Percentiles rank a stretch among this genome's conserved stretches.
phyloP scores from a whole-genome alignment of 2,113 vertebrate genomes.

The Corythornis cristatus region DNA sequence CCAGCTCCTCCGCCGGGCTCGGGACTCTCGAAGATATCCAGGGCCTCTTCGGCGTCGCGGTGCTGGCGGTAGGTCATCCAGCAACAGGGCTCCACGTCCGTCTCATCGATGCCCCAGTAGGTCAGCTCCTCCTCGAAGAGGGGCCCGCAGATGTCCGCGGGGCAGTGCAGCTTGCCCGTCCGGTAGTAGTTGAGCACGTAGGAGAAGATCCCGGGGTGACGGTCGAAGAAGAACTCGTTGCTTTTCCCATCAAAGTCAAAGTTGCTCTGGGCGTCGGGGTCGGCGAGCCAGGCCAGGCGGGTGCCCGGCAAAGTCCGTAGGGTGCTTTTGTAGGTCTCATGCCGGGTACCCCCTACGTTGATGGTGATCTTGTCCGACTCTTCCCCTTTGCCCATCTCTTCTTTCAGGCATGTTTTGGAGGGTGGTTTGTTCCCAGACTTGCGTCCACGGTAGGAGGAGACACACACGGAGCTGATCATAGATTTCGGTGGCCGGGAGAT shows the following conservation, averaged over 20 bases:
- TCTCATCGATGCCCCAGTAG: constrained; percentile 98
- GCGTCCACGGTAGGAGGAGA: constrained; percentile 98
- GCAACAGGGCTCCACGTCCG: constrained; percentile 98
- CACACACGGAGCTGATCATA: constrained; percentile 99
- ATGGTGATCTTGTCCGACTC: constrained; percentile 95
- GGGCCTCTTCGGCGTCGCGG: constrained; percentile 93
- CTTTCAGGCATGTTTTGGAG: constrained; percentile 98
- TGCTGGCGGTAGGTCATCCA: constrained; percentile 99
- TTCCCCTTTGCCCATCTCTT: constrained; percentile 93
- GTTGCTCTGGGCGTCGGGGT: constrained; percentile 84
- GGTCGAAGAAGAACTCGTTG: constrained; percentile 94
- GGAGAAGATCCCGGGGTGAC: constrained; percentile 95
- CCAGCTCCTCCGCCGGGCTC: constrained; percentile 81
- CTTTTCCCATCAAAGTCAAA: constrained; percentile 80
- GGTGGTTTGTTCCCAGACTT: constrained; percentile 98
- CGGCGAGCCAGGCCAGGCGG: constrained; percentile 91
- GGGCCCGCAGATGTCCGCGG: constrained; percentile 94
- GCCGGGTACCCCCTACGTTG: constrained; percentile 95
- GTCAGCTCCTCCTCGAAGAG: constrained; percentile 98
- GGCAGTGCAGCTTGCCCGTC: constrained; percentile 97
- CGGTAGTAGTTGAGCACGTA: constrained; percentile 98
- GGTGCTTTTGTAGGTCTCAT: constrained; percentile 98
- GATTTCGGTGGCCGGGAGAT: constrained; percentile 72
- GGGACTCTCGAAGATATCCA: constrained; percentile 92
- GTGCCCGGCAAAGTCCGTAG: constrained; percentile 93